Evolutionary conservation across 2,113 vertebrate species (phyloP), one percentile per base, ranked within the genome.

Genomic region (Gasterosteus nipponicus): DNA sequence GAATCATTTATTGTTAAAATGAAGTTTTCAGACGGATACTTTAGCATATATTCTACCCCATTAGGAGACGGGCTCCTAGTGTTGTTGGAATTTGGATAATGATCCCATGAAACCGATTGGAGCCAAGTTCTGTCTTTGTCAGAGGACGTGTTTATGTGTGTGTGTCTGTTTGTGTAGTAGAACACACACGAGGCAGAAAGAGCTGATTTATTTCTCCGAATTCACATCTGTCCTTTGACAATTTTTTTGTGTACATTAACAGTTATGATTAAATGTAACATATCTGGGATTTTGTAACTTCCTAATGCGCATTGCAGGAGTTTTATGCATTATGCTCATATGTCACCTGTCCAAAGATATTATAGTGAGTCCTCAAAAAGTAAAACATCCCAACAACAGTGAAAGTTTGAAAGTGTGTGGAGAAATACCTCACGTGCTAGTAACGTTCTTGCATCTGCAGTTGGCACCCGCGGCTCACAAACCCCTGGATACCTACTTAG

Each of bases 251-350:
- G 19, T 70, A 70, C 39, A 67, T 46, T 18, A 54, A 56, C 60
- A 26, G 22, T 53, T 26, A 10, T 68, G 61, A 86, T 78, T 68
- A 68, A 72, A 74, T 29, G 10, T 57, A 82, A 74, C 69, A 63
- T 59, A 64, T 69, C 10, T 2, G 22, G 5, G 33, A 33, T 33
- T 33, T 47, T 7, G 12, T 39, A 61, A 44, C 54, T 44, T 69
- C 63, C 53, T 75, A 41, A 77, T 77, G 22, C 22, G 1, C 22
- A 26, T 26, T 26, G 22, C 22, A 26, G 22, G 22, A 26, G 22
- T 26, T 26, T 26, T 26, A 26, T 26, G 5, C 53, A 10, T 65
- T 72, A 49, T 0, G 49, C 49, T 10, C 22, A 10, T 11, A 53
- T 35, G 22, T 73, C 9, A 4, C 26, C 8, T 69, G 53, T 53